These are phyloP conservation scores for Candoia aspera DNA, from an alignment of 2,113 vertebrate species.

Conservation along the genomic window DNA sequence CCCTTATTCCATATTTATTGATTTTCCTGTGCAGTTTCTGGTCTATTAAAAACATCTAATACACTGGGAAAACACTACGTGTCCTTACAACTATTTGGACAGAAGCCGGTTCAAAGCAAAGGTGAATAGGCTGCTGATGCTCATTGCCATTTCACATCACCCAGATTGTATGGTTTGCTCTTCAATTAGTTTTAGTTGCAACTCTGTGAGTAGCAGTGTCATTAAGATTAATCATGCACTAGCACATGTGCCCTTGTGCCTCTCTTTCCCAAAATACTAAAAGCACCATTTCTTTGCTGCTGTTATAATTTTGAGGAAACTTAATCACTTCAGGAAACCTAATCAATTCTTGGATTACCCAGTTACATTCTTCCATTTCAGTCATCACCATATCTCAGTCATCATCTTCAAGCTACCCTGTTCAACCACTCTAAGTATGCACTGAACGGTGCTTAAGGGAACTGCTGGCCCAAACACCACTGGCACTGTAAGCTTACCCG, in stretches of 20 bases:
- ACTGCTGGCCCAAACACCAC: neutral
- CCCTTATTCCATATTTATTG: constrained; percentile 42
- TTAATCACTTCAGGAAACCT: neutral
- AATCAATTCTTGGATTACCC: neutral
- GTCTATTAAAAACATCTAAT: constrained; percentile 47
- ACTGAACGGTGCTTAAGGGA: neutral
- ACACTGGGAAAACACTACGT: constrained; percentile 38
- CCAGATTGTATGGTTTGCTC: neutral
- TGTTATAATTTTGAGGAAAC: neutral
- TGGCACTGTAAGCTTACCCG: neutral
- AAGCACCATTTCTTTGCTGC: neutral
- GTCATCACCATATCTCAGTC: neutral
- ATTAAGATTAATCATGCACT: neutral
- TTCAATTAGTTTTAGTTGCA: neutral
- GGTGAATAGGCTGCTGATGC: neutral
- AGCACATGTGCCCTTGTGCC: neutral
- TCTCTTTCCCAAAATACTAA: neutral
- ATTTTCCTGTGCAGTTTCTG: constrained; percentile 38
- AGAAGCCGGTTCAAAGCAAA: constrained; percentile 37
- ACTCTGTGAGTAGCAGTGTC: neutral
- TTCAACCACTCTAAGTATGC: neutral
- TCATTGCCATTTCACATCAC: neutral
- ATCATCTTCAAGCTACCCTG: neutral
- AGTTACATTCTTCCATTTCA: neutral
- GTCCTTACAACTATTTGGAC: constrained; percentile 32